These are phyloP conservation scores for Dreissena rostriformis DNA, from an alignment of 1,140 invertebrate species.

Conservation along the genomic window DNA sequence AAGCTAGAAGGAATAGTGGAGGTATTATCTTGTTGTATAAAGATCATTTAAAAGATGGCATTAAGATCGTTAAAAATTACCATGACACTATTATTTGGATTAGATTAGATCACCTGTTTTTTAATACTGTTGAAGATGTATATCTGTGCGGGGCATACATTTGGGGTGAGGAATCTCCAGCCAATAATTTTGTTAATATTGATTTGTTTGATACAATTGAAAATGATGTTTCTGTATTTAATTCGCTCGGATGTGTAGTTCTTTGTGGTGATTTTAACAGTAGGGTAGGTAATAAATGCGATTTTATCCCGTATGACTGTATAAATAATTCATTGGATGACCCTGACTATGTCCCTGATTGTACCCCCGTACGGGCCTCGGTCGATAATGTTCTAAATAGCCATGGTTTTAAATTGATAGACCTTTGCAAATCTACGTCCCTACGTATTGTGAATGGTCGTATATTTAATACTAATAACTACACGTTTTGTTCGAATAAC, in stretches of 20 bases:
- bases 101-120: slow-evolving; percentile 19
- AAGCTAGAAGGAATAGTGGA: slow-evolving; percentile 10
- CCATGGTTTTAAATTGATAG: slow-evolving; percentile 6
- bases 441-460: slow-evolving; percentile 18
- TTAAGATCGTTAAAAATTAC: slow-evolving; percentile 1
- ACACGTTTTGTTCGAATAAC: slow-evolving; percentile 3
- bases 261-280: slow-evolving; percentile 1
- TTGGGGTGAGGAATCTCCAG: not conserved
- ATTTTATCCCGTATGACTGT: not conserved
- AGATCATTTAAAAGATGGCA: not conserved
- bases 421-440: slow-evolving; percentile 11
- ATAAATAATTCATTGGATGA: slow-evolving; percentile 1
- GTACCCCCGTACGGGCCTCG: not conserved
- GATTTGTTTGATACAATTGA: slow-evolving; percentile 19
- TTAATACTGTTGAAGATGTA: slow-evolving; percentile 26
- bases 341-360: slow-evolving; percentile 15
- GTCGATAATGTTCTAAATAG: not conserved
- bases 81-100: slow-evolving; percentile 19
- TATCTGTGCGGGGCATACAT: slow-evolving; percentile 17
- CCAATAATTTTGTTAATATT: not conserved
- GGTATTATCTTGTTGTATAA: slow-evolving; percentile 5
- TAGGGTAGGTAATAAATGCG: not conserved
- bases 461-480: not conserved
- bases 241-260: slow-evolving; percentile 2
- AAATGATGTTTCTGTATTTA: slow-evolving; percentile 10